Evolutionary conservation across 2,888 invertebrate species (phyloP), one percentile per base, ranked within the genome.

Genomic region (Drosophila maculinotata): DNA sequence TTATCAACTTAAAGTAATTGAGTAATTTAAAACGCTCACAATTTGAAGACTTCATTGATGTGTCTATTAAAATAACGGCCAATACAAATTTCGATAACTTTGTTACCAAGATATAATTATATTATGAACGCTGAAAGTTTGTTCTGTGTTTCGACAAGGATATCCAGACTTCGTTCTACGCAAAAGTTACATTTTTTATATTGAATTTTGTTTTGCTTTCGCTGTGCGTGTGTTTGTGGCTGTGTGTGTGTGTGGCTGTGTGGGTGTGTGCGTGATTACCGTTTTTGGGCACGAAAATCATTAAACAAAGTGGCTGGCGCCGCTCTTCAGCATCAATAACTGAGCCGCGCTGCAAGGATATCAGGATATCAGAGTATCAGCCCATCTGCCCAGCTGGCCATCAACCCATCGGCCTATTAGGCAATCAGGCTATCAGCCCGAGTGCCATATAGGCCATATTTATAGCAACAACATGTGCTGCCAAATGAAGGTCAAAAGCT

Each of bases 281-380:
- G 75, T 65, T 78, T 70, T 77, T 42, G 35, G 56, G 60, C 83
- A 70, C 56, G 68, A 67, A 70, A 68, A 65, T 73, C 87, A 83
- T 81, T 81, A 77, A 81, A 77, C 71, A 81, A 81, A 86, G 87
- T 81, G 87, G 56, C 71, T 44, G 25, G 12, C 26, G 17, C 41
- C 28, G 51, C 42, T 23, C 20, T n/a, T 3, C 69, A 76, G 76
- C 76, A 66, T 76, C 76, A 70, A 58, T 59, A 69, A 58, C 60
- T 25, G 54, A 39, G 39, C 44, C 33, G 56, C n/a, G n/a, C n/a
- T n/a, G n/a, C n/a, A n/a, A n/a, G n/a, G n/a, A n/a, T n/a, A n/a
- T n/a, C n/a, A n/a, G n/a, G n/a, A n/a, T n/a, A n/a, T n/a, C n/a
- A n/a, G n/a, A n/a, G n/a, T n/a, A n/a, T n/a, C n/a, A n/a, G n/a